phyloP scores from a whole-genome alignment of 2,888 invertebrate genomes.

The Morpho deidamia region DNA sequence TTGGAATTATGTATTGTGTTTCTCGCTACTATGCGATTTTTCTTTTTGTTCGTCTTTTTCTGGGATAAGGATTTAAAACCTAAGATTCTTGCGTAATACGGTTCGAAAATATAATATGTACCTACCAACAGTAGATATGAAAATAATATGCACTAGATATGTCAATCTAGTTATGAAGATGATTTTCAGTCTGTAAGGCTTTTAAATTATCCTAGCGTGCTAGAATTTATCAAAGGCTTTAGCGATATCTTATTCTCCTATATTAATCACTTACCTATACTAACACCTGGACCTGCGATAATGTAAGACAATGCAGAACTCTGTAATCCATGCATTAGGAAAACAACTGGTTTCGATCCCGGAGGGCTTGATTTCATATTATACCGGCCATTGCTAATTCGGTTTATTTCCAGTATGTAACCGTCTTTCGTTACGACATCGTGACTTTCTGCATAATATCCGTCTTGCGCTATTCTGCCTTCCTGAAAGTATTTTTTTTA shows the following conservation, averaged over 20 bases:
- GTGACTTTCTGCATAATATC: slow-evolving; percentile 36
- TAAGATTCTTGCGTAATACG: too few relatives aligned
- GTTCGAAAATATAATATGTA: too few relatives aligned
- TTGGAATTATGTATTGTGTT: too few relatives aligned
- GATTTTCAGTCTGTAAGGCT: too few relatives aligned
- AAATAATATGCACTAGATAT: background rate
- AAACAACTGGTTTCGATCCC: slow-evolving; percentile 30
- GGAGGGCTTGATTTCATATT: slow-evolving; percentile 6
- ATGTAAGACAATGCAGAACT: slow-evolving; percentile 30
- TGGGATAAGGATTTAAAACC: too few relatives aligned
- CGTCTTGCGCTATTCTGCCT: slow-evolving; percentile 23
- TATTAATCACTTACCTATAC: slow-evolving; percentile 29
- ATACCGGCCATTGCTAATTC: slow-evolving; percentile 33
- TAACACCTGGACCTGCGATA: slow-evolving; percentile 25
- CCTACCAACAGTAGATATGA: background rate
- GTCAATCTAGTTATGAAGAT: background rate
- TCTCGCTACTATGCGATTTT: too few relatives aligned
- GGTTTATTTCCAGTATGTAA: slow-evolving; percentile 37
- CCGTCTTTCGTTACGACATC: slow-evolving; percentile 35
- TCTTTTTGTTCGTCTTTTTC: too few relatives aligned
- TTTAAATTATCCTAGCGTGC: too few relatives aligned
- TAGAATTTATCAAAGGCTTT: too few relatives aligned
- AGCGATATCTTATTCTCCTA: too few relatives aligned
- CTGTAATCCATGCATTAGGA: slow-evolving; percentile 38
- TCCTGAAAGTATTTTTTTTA: slow-evolving; percentile 4